Evolutionary conservation across 2,888 invertebrate genomes (phyloP).

Genomic region (Pollenia amentaria): DNA sequence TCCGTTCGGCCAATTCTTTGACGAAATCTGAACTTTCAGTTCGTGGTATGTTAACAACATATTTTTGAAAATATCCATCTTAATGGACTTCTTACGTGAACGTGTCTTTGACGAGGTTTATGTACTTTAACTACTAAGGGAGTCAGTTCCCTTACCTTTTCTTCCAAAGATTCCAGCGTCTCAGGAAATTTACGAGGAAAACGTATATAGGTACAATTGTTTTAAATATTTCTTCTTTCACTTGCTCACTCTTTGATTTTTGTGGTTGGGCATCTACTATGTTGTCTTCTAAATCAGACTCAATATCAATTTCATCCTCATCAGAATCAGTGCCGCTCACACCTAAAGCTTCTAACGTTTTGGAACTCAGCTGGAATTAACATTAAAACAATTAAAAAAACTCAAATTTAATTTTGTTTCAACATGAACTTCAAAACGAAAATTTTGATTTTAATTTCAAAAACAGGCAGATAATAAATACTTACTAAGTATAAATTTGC

Average conservation of each 20-base stretch:
- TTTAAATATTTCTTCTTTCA: conserved; percentile 76
- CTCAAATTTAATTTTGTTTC: too few species aligned
- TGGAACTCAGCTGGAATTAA: too few species aligned
- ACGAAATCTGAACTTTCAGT: conserved; percentile 80
- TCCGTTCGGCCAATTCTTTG: conserved; percentile 78
- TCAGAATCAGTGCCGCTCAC: conserved; percentile 81
- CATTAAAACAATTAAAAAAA: too few species aligned
- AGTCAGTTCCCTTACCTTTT: conserved; percentile 77
- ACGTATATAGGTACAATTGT: conserved; percentile 80
- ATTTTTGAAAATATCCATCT: conserved; percentile 75
- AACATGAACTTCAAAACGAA: too few species aligned
- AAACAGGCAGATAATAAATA: too few species aligned
- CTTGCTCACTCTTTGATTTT: conserved; percentile 73
- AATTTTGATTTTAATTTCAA: too few species aligned
- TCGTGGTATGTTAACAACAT: conserved; percentile 79
- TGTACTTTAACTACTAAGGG: conserved; percentile 76
- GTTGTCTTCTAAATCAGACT: conserved; percentile 53
- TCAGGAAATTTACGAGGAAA: conserved; percentile 80
- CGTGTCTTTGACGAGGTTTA: conserved; percentile 81
- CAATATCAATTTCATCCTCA: conserved; percentile 71
- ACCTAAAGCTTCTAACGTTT: conserved; percentile 70
- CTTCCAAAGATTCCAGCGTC: conserved; percentile 77
- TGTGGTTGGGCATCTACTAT: conserved; percentile 35
- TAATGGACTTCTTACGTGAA: conserved; percentile 76
- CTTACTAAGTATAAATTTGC: too few species aligned